Base-by-base conservation (phyloP, 2,113 vertebrate species). In the Syngnathus floridae region DNA sequence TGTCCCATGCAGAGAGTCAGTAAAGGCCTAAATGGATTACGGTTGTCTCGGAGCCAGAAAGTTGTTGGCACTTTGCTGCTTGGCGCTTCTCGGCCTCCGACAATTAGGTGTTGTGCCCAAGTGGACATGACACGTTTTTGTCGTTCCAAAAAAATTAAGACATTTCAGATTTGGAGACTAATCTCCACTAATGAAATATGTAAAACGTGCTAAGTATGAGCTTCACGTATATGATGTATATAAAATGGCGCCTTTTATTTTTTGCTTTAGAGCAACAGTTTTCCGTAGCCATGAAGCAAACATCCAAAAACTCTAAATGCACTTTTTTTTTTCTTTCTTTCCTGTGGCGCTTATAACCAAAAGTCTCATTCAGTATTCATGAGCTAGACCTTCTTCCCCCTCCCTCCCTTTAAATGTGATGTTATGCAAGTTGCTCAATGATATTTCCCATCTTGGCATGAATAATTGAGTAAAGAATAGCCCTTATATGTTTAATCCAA, bases 401-500 rank as follows among this genome's bases (percentile, higher is more conserved):
- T 19, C 55, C 43, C 51, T 48, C 56, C 45, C 46, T 38, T 40
- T 6, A 48, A 43, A 36, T 56, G 12, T 64, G 37, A 69, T 74
- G 35, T 54, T 51, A 31, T 46, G 17, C 49, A 36, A 36, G 46
- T 41, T 37, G 37, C 49, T 65, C 38, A 56, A 72, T 67, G 70
- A 73, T 76, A 72, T 76, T 67, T 76, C 65, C 64, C 67, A 71
- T 58, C 17, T 61, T 61, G 26, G 4, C 71, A 76, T 88, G 31
- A 88, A 86, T 88, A 80, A 86, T 87, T 86, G 21, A 84, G 57
- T 26, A 11, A 49, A 66, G 72, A 79, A 73, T 66, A 64, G 49
- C 63, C 67, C 63, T 83, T 80, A 78, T 88, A 79, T 84, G 84
- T 84, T 88, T 86, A 75, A 85, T 88, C 82, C 4, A 17, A 79